Base-by-base conservation (phyloP, 1,140 invertebrate genomes). In the Leptopilina clavipes region DNA sequence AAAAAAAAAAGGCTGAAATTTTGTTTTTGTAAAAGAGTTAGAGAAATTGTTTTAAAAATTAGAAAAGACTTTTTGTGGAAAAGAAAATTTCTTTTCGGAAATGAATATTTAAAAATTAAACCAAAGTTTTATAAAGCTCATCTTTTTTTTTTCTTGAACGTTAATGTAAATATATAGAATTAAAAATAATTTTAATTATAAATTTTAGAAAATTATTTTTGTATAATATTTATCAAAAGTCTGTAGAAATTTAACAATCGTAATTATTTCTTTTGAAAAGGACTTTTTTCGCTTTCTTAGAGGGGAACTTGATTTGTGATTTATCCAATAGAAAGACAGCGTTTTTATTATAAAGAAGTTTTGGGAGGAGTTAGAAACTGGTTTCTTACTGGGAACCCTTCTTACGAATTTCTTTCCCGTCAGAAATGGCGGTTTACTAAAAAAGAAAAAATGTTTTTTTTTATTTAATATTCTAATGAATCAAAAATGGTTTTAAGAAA, bases 361-460 rank as follows among this genome's bases (percentile, higher is more conserved):
- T 65, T 31, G 59, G 59, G 59, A 31, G 59, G 59, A 65, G 59
- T 65, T 31, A 65, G 25, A 22, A 65, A 65, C 59, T 65, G 59
- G 59, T 65, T 65, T 65, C 12, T 31, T 31, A 5, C 3, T 6
- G 17, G 59, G 59, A 65, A 65, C 59, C 59, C 59, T 65, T 65
- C 59, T 65, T 65, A n/a, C 3, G 3, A 31, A 65, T n/a, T 52
- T n/a, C 9, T 65, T 65, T 7, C 25, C 8, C 12, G 12, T 65
- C 59, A 31, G 10, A 31, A 65, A 59, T 59, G 56, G 56, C 56
- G 56, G 56, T 18, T 12, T 12, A 59, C 19, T 14, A 45, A 45
- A 31, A 45, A 45, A 45, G 44, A 40, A 40, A n/a, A n/a, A n/a
- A n/a, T 9, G 7, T 40, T 40, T 40, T 40, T 40, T 40, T n/a